Conservation (phyloP, 30 jellyfish, hydroid and myxozoan species). For the Sanderia malayensis region DNA sequence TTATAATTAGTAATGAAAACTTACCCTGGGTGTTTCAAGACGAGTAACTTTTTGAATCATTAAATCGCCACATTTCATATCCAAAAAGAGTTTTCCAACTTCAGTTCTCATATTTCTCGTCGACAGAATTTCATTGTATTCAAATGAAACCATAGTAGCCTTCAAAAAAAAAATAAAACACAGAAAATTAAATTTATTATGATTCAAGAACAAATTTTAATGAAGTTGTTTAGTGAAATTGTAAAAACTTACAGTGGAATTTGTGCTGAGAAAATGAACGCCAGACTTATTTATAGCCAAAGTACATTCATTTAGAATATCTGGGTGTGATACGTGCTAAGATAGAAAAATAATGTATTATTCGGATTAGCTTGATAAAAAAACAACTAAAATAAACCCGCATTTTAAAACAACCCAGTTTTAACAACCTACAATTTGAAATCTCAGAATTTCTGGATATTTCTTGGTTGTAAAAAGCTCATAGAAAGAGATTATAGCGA, state of each 20-base stretch:
- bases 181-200: no score
- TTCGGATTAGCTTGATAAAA: no score
- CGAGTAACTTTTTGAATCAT: slow-evolving; percentile 90
- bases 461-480: no score
- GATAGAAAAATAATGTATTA: not conserved
- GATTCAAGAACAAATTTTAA: no score
- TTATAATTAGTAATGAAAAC: no score
- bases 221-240: no score
- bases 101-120: slow-evolving; percentile 87
- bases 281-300: slow-evolving; percentile 86
- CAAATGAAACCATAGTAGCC: slow-evolving; percentile 78
- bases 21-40: slow-evolving; percentile 89
- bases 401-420: no score
- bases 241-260: slow-evolving; percentile 48
- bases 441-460: no score
- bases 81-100: slow-evolving; percentile 77
- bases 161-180: slow-evolving; percentile 8
- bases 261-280: slow-evolving; percentile 68
- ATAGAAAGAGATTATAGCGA: no score
- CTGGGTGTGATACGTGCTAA: slow-evolving; percentile 72
- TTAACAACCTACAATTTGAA: no score
- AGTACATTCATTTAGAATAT: slow-evolving; percentile 67
- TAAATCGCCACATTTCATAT: slow-evolving; percentile 81
- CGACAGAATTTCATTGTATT: slow-evolving; percentile 75
- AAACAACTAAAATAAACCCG: no score